phyloP scores from a whole-genome alignment of 2,888 invertebrate genomes.

The Poecilobothrus nobilitatus region DNA sequence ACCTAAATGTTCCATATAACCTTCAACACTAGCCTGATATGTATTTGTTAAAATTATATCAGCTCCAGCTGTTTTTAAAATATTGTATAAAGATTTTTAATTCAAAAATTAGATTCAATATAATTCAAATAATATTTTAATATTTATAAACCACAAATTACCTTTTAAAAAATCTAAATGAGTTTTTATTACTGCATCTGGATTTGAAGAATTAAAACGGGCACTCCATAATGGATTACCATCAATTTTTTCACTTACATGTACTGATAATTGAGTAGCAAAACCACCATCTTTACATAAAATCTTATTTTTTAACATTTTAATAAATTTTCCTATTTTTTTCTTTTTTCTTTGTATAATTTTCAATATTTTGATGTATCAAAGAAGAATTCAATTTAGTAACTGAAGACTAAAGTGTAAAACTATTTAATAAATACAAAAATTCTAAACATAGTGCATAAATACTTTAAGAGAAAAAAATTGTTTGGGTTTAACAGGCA shows the following conservation, averaged over 20 bases:
- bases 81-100: too few relatives aligned
- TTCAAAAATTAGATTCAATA: too few relatives aligned
- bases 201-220: constrained; percentile 68
- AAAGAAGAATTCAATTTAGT: too few relatives aligned
- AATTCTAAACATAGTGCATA: too few relatives aligned
- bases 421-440: too few relatives aligned
- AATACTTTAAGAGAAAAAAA: too few relatives aligned
- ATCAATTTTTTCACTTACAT: constrained; percentile 66
- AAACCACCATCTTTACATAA: constrained; percentile 66
- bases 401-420: too few relatives aligned
- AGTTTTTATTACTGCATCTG: constrained; percentile 66
- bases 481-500: too few relatives aligned
- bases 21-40: constrained; percentile 76
- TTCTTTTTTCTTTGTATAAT: too few relatives aligned
- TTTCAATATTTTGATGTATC: too few relatives aligned
- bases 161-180: constrained; percentile 76
- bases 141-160: too few relatives aligned
- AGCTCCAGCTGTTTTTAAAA: constrained; percentile 60
- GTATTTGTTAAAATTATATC: constrained; percentile 81
- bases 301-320: constrained; percentile 30
- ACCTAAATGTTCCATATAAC: constrained; percentile 66
- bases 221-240: constrained; percentile 87
- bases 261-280: constrained; percentile 68
- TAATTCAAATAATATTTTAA: not conserved
- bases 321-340: too few relatives aligned